A percentile compares a stretch with the other conserved stretches of the same genome.
Evolutionary conservation across 2,888 invertebrate species (phyloP).

Genomic region (Euphydryas editha): DNA sequence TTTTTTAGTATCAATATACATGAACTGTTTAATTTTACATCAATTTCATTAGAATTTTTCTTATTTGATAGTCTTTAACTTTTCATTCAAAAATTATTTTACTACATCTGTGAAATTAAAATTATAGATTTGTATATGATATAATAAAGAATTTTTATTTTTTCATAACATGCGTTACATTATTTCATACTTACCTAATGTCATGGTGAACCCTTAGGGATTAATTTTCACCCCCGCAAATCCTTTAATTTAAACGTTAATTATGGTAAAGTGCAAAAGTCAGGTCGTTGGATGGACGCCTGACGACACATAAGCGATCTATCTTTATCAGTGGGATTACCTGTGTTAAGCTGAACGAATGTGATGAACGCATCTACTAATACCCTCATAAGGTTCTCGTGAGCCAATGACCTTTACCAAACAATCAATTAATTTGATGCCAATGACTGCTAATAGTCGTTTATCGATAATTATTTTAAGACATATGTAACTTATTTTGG

Average conservation of each 20-base stretch:
- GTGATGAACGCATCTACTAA: slow-evolving; percentile 54
- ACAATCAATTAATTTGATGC: not conserved
- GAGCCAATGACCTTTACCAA: slow-evolving; percentile 27
- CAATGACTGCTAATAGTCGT: no score
- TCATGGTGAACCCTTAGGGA: not conserved
- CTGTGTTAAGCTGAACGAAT: slow-evolving; percentile 54
- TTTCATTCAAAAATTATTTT: no score
- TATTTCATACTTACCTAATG: not conserved
- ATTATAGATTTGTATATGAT: no score
- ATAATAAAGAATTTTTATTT: not conserved
- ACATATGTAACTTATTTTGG: no score
- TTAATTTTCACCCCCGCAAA: not conserved
- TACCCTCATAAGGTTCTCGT: slow-evolving; percentile 55
- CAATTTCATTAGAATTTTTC: no score
- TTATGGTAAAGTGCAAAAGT: slow-evolving; percentile 8
- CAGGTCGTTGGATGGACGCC: not conserved
- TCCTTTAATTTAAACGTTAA: not conserved
- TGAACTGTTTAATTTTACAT: no score
- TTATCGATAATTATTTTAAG: no score
- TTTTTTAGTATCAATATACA: no score
- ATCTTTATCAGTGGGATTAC: slow-evolving; percentile 54
- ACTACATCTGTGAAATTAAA: no score
- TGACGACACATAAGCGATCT: slow-evolving; percentile 12
- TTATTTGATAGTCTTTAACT: no score
- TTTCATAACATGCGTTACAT: not conserved